Evolutionary conservation across 2,797 vertebrate species (phyloP), one percentile per base, ranked within the genome.

Genomic region (Steatocranus sp.): DNA sequence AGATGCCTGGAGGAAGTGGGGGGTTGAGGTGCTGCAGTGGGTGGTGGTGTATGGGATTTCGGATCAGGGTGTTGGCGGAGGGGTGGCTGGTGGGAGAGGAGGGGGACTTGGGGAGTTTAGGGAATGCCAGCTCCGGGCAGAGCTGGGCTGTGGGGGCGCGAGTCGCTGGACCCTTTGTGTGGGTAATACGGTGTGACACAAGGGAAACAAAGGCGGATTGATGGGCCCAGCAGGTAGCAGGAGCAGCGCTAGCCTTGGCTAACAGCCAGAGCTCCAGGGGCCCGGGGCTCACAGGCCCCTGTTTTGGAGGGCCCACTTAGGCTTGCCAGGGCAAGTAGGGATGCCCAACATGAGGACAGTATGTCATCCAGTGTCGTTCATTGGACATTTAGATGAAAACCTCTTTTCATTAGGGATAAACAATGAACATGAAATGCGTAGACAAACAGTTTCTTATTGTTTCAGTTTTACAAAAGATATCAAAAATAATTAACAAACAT

Each of bases 161-260:
- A 95, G 95, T 95, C 93, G 95, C 95, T 93, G 95, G 95, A 91
- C 89, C 93, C 94, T 96, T 97, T 97, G 96, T 97, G 95, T 63
- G 90, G 92, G 96, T 99, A 99, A 99, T 98, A 97, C 96, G 97
- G 97, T 98, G 98, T 99, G 98, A 99, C 98, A 97, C 97, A 91
- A 96, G 94, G 95, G 96, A 97, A 97, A 99, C 98, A 99, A 99
- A 98, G 97, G 97, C 96, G 96, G 96, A 99, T 99, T 99, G 97
- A 99, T 98, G 94, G 97, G 96, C 98, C 95, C 98, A 99, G 98
- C 98, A 99, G 98, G 98, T 98, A 98, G 97, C 96, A 94, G 96
- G 96, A 97, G 97, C 96, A 96, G 96, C 96, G 93, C 96, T 96
- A 96, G 96, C 93, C 95, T 94, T 96, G 96, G 95, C 95, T 89